These are phyloP conservation scores for Mamestra brassicae DNA, from an alignment of 2,888 invertebrate genomes.

Conservation along the genomic window DNA sequence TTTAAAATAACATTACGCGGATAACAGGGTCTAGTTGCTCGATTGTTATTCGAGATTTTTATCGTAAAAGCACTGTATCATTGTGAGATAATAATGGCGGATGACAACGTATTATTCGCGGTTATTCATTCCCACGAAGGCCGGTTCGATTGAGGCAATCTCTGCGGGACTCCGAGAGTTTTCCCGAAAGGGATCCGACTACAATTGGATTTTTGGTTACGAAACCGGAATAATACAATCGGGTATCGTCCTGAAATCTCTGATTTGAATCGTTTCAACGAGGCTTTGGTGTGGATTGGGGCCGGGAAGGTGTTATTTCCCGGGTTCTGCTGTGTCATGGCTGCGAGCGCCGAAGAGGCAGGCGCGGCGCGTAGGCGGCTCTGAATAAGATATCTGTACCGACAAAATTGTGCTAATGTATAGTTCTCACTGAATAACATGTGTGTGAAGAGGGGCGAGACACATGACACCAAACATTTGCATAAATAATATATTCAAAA, in stretches of 20 bases:
- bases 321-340: slow-evolving; percentile 80
- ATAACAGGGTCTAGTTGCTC: slow-evolving; percentile 75
- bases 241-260: slow-evolving; percentile 90
- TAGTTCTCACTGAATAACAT: slow-evolving; percentile 56
- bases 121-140: slow-evolving; percentile 85
- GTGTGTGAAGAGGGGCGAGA: slow-evolving; percentile 29
- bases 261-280: slow-evolving; percentile 89
- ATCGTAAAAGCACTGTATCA: slow-evolving; percentile 90
- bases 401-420: slow-evolving; percentile 57
- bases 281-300: slow-evolving; percentile 87
- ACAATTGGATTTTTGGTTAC: slow-evolving; percentile 91
- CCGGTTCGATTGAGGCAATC: slow-evolving; percentile 87
- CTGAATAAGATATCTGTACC: slow-evolving; percentile 68
- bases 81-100: slow-evolving; percentile 90
- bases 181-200: slow-evolving; percentile 86
- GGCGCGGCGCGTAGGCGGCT: slow-evolving; percentile 45
- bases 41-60: slow-evolving; percentile 88
- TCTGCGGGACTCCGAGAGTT: slow-evolving; percentile 86
- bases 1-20: slow-evolving; percentile 81
- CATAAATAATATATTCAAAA: background rate
- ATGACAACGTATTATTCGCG: slow-evolving; percentile 90
- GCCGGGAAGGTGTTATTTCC: slow-evolving; percentile 83
- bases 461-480: slow-evolving; percentile 42
- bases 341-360: slow-evolving; percentile 51
- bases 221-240: slow-evolving; percentile 90